Conservation (phyloP, 2,797 vertebrate genomes). For the Simalia tracyae region DNA sequence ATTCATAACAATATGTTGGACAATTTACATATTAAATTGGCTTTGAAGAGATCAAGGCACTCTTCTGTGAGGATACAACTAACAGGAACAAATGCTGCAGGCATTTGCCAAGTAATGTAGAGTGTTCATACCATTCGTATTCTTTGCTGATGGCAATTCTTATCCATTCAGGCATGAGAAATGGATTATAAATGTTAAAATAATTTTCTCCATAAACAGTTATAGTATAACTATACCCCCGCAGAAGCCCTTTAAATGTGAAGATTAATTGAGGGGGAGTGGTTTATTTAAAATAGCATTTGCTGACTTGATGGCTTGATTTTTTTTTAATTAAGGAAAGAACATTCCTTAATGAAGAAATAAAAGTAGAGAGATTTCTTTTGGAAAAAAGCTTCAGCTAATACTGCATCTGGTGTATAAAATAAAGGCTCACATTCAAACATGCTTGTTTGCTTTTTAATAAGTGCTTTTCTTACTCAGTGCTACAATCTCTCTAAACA, state of each 20-base stretch:
- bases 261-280: neutral
- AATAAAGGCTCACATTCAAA: slow-evolving; percentile 66
- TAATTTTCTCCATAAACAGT: neutral
- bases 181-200: neutral
- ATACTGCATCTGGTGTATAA: slow-evolving; percentile 44
- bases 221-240: neutral
- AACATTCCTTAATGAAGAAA: slow-evolving; percentile 15
- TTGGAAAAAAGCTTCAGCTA: slow-evolving; percentile 30
- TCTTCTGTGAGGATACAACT: neutral
- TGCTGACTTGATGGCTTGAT: slow-evolving; percentile 4
- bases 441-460: slow-evolving; percentile 72
- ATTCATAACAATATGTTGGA: neutral
- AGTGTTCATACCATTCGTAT: neutral
- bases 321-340: slow-evolving; percentile 23
- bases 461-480: slow-evolving; percentile 77
- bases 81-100: neutral
- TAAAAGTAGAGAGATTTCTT: slow-evolving; percentile 26
- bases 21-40: neutral
- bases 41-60: neutral
- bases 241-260: neutral
- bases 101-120: neutral
- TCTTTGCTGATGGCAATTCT: neutral
- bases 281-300: neutral
- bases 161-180: neutral
- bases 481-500: slow-evolving; percentile 82